phyloP scores from a whole-genome alignment of 2,888 invertebrate genomes.

The Anaspis maculata region DNA sequence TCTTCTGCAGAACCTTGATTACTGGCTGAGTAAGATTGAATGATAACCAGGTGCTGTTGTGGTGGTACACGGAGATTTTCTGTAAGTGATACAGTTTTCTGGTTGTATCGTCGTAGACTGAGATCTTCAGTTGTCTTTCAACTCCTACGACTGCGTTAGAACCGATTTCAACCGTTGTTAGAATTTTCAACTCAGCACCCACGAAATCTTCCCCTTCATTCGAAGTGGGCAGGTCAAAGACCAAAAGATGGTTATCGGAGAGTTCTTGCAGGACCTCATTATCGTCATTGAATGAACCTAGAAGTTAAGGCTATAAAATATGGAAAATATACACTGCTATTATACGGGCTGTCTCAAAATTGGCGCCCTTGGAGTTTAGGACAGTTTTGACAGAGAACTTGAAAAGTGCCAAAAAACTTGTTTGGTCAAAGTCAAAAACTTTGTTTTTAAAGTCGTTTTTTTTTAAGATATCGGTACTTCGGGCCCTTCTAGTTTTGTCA shows the following conservation, averaged over 20 bases:
- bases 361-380: too few relatives aligned
- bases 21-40: constrained; percentile 36
- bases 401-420: too few relatives aligned
- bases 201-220: constrained; percentile 33
- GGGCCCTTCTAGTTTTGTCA: too few relatives aligned
- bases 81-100: constrained; percentile 24
- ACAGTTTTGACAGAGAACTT: too few relatives aligned
- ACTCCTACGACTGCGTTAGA: constrained; percentile 23
- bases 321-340: neutral
- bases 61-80: constrained; percentile 30
- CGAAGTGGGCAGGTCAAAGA: constrained; percentile 34
- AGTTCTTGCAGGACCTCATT: constrained; percentile 23
- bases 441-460: too few relatives aligned
- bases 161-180: constrained; percentile 32
- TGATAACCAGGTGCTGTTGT: constrained; percentile 38
- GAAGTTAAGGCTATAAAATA: constrained; percentile 8
- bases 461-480: too few relatives aligned
- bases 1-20: constrained; percentile 19
- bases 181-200: constrained; percentile 35
- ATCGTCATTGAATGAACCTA: constrained; percentile 23
- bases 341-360: too few relatives aligned
- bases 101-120: constrained; percentile 28
- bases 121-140: constrained; percentile 28
- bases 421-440: too few relatives aligned
- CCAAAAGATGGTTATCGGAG: constrained; percentile 33